Conservation (phyloP, 2,113 vertebrate genomes). For the Hystrix brachyura region DNA sequence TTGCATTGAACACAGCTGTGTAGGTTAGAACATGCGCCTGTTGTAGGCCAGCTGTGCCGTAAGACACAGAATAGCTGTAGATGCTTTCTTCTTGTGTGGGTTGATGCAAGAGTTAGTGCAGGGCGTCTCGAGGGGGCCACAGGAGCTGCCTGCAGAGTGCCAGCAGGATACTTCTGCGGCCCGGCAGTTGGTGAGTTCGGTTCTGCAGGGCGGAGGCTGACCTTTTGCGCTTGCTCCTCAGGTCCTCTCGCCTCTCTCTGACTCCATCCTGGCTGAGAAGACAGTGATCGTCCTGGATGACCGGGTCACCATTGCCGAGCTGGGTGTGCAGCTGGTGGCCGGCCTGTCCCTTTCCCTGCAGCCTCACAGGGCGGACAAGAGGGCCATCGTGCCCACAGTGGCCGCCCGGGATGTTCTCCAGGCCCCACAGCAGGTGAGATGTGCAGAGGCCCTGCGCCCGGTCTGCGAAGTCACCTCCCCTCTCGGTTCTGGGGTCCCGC, state of each 20-base stretch:
- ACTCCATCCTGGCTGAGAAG: conserved; percentile 98
- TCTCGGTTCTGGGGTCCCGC: fast-evolving
- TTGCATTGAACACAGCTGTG: not conserved
- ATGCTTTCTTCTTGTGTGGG: not conserved
- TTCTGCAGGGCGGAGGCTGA: not conserved
- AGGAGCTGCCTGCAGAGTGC: not conserved
- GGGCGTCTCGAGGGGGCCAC: not conserved
- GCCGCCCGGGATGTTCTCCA: conserved; percentile 94
- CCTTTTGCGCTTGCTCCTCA: conserved; percentile 69
- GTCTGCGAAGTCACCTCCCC: fast-evolving
- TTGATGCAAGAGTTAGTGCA: no score
- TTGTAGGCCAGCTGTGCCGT: not conserved
- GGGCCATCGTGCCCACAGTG: conserved; percentile 91
- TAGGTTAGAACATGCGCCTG: not conserved
- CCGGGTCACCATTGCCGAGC: conserved; percentile 95
- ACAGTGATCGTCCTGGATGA: conserved; percentile 96
- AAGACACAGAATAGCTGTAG: fast-evolving
- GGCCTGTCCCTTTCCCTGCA: conserved; percentile 93
- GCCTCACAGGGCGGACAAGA: conserved; percentile 89
- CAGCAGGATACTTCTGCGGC: not conserved
- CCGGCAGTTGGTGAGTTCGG: not conserved
- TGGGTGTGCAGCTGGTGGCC: conserved; percentile 94
- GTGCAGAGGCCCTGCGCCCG: fast-evolving
- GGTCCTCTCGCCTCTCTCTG: conserved; percentile 97
- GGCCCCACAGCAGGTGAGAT: conserved; percentile 92